Percentiles rank a stretch among this genome's conserved stretches.
Conservation (phyloP, 2,113 vertebrate genomes). For the Stigmatopora argus region DNA sequence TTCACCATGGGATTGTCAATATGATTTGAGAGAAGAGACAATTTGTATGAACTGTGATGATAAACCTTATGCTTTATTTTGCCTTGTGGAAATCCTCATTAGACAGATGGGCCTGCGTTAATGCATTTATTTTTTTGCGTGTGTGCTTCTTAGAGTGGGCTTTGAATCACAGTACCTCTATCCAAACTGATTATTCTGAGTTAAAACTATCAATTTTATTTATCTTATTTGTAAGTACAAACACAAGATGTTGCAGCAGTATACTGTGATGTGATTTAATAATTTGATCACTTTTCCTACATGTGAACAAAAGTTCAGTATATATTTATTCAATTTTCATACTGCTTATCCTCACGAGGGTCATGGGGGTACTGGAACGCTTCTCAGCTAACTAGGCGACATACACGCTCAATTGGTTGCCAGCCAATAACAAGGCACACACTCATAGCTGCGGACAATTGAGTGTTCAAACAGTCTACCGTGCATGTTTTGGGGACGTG, state of each 20-base stretch:
- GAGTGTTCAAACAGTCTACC: too few species aligned
- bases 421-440: too few species aligned
- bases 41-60: constrained; percentile 52
- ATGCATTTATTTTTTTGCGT: not conserved
- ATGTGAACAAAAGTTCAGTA: too few species aligned
- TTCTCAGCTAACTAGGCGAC: too few species aligned
- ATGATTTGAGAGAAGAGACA: constrained; percentile 38
- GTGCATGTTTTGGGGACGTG: too few species aligned
- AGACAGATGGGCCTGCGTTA: constrained; percentile 53
- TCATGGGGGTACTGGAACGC: too few species aligned
- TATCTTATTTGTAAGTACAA: constrained; percentile 15
- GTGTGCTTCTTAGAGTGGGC: constrained; percentile 25
- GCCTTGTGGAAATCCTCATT: constrained; percentile 54
- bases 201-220: constrained; percentile 35
- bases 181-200: constrained; percentile 43
- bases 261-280: not conserved
- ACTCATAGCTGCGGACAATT: too few species aligned
- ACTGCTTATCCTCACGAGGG: too few species aligned
- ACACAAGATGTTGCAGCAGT: too few species aligned
- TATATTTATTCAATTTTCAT: too few species aligned
- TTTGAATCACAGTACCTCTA: constrained; percentile 40
- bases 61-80: constrained; percentile 59
- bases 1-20: constrained; percentile 43
- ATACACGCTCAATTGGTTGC: too few species aligned
- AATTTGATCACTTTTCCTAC: too few species aligned